Base-by-base conservation (phyloP, 1,140 invertebrate genomes). In the Physella acuta region DNA sequence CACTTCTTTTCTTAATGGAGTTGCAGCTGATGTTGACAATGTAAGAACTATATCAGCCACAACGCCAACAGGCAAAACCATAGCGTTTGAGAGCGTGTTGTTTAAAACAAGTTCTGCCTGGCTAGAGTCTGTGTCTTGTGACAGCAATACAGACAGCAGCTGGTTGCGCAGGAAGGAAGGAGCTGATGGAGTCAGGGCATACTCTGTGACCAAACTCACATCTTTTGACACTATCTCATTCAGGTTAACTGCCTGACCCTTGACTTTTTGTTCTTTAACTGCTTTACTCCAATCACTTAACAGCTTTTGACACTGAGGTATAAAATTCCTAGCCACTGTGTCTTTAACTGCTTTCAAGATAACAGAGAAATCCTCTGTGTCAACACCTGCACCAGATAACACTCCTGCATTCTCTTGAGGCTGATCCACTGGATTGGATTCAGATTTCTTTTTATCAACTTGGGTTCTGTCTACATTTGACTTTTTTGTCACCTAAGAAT, bases 11-110 rank as follows among this genome's bases (percentile, higher is more conserved):
- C 66, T 36, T 28, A 68, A 37, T 11, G 2, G 0, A 14, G 56
- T 68, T 26, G 24, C 2, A 14, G 31, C 8, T 26, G 24, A 51
- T 17, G 39, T 26, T 3, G 66, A 49, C 56, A 68, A 30, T 26
- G 14, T 2, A n/a, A n/a, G 36, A n/a, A 68, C 37, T 30, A 68
- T 60, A 49, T 68, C 66, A 44, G 56, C 36, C 20, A 68, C 33
- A 44, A 59, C 56, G 24, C n/a, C 49, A 1, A 68, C 14, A 17
- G 66, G 66, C 56, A 68, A 36, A 26, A 30, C 2, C n/a, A 28
- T 2, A 37, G 24, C 56, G n/a, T 68, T 56, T 51, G 4, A 17
- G 0, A 56, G 55, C 2, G 66, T 60, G 0, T 58, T 33, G n/a
- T 37, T 68, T n/a, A 59, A 37, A 1, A 68, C n/a, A 30, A 14